Evolutionary conservation across 2,888 invertebrate genomes (phyloP), one percentile per base, ranked within the genome.

Genomic region (Mythimna vitellina): DNA sequence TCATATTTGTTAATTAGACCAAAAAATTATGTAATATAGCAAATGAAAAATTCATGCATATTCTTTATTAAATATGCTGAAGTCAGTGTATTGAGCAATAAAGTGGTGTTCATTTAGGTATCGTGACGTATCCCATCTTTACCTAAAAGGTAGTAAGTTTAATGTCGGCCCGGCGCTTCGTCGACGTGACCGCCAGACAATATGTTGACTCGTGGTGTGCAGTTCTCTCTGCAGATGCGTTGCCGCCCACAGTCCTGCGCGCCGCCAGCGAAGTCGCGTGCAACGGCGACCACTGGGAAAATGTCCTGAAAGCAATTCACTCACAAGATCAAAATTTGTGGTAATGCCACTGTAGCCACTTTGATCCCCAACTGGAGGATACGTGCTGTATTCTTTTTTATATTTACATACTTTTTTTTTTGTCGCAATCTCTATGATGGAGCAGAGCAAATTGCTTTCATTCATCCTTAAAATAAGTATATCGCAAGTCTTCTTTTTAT

Each of bases 211-310:
- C 93, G 95, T 93, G 92, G 93, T 96, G 95, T 94, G 96, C 94
- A 96, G 96, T 96, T 96, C 93, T 96, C 93, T 96, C 96, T 92
- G 87, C 96, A 96, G 96, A 96, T 96, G 82, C 88, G 92, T 91
- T 93, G 91, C 93, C 94, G 94, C 90, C 94, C 75, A 83, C 93
- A 63, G 93, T 93, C 82, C 96, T 88, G 80, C 96, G 95, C 86
- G 96, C 96, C 89, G 97, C 97, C 91, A 94, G 93, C 92, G 97
- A 97, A 91, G 97, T 97, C 90, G 97, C 97, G 92, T 93, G 95
- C 94, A 96, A 96, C 94, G 97, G 97, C 90, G 97, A 97, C 96
- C 97, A 96, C 92, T 97, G 97, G 96, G 97, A 97, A 97, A 97
- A 96, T 95, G 96, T 96, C 93, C 96, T 97, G 96, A 96, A 96